These are phyloP conservation scores for Patiria miniata DNA, from an alignment of 35 echinoderm and acorn worm species.

Conservation along the genomic window DNA sequence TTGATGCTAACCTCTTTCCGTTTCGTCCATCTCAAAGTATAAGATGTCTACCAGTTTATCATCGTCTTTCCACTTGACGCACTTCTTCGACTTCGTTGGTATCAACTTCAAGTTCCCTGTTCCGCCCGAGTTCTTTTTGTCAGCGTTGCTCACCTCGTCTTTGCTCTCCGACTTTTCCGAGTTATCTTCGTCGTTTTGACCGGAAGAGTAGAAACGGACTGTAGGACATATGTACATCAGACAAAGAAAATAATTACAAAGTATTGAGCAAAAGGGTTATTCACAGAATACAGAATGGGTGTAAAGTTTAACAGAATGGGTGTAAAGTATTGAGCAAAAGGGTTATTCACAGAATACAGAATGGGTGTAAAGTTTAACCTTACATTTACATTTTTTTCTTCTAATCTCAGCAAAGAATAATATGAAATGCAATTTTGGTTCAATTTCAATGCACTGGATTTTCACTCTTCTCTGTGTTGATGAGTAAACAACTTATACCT, in stretches of 20 bases:
- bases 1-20: constrained; percentile 86
- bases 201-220: constrained; percentile 88
- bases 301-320: no score
- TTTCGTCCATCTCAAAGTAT: constrained; percentile 96
- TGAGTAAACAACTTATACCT: no score
- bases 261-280: background rate
- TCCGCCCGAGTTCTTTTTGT: constrained; percentile 6
- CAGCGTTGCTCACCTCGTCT: constrained; percentile 49
- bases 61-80: constrained; percentile 78
- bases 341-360: no score
- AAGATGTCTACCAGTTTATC: constrained; percentile 71
- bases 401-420: no score
- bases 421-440: no score
- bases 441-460: no score
- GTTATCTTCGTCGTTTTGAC: constrained; percentile 53
- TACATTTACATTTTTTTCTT: no score
- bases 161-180: constrained; percentile 56
- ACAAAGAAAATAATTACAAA: background rate
- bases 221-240: constrained; percentile 5
- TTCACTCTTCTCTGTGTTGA: no score
- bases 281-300: no score
- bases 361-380: no score
- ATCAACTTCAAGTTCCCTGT: constrained; percentile 77
- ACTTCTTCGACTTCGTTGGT: constrained; percentile 90
- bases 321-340: no score